Percentiles rank a stretch among this genome's conserved stretches.
Evolutionary conservation across 2,113 vertebrate species (phyloP).

Genomic region (Salvelinus sp.): DNA sequence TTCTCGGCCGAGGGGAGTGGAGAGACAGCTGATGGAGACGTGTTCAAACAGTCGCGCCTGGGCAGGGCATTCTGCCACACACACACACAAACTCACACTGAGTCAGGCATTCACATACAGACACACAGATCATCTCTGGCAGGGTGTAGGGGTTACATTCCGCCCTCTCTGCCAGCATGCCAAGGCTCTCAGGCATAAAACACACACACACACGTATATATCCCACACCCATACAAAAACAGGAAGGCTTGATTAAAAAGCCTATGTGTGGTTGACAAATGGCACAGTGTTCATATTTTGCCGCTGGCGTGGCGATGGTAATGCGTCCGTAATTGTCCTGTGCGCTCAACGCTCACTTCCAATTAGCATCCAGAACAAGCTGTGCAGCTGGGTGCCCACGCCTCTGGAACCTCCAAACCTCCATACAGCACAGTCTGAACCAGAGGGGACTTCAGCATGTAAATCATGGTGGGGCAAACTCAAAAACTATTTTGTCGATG

Average conservation of each 20-base stretch:
- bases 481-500: too few species aligned
- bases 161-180: conserved; percentile 55
- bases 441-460: not conserved
- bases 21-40: conserved; percentile 77
- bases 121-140: conserved; percentile 43
- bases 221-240: conserved; percentile 43
- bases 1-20: conserved; percentile 42
- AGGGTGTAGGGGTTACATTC: conserved; percentile 71
- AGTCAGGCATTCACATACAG: conserved; percentile 28
- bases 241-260: conserved; percentile 68
- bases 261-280: conserved; percentile 66
- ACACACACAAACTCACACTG: too few species aligned
- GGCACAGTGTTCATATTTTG: conserved; percentile 68
- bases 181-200: conserved; percentile 28
- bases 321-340: conserved; percentile 74
- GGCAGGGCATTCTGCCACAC: conserved; percentile 71
- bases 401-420: conserved; percentile 41
- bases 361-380: conserved; percentile 64
- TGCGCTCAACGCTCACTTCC: conserved; percentile 68
- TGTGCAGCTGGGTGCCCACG: conserved; percentile 61
- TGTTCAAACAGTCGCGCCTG: conserved; percentile 70
- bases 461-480: too few species aligned
- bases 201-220: not conserved
- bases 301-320: conserved; percentile 64
- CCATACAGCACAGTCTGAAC: conserved; percentile 39